Conservation (phyloP, 1,140 invertebrate species). For the Eurosta solidaginis region DNA sequence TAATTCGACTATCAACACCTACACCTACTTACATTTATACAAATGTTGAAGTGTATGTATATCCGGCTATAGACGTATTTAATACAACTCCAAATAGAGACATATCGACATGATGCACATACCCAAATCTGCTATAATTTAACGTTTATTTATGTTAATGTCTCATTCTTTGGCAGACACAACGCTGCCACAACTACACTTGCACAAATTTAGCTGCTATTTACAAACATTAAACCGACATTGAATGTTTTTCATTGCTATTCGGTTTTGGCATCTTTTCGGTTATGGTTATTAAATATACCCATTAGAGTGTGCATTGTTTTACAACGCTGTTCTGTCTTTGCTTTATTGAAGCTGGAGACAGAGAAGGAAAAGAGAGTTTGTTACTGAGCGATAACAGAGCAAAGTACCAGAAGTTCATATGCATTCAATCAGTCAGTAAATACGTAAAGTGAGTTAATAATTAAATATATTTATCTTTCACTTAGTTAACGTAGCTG, state of each 20-base stretch:
- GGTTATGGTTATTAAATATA: constrained; percentile 3
- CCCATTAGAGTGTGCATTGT: too few relatives aligned
- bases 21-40: not conserved
- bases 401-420: too few relatives aligned
- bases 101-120: not conserved
- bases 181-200: not conserved
- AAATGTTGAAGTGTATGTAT: not conserved
- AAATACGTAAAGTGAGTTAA: too few relatives aligned
- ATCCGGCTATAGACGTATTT: not conserved
- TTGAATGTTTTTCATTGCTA: not conserved
- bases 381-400: too few relatives aligned
- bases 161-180: not conserved
- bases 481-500: too few relatives aligned
- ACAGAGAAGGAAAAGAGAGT: too few relatives aligned
- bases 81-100: not conserved
- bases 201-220: not conserved
- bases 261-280: not conserved
- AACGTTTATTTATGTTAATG: constrained; percentile 11
- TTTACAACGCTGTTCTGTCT: too few relatives aligned
- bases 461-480: too few relatives aligned
- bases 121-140: not conserved
- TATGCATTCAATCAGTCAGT: too few relatives aligned
- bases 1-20: not conserved
- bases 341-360: too few relatives aligned
- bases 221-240: not conserved